Percentiles rank a stretch among this genome's conserved stretches.
Evolutionary conservation across 2,888 invertebrate genomes (phyloP).

Genomic region (Hemithea aestivaria): DNA sequence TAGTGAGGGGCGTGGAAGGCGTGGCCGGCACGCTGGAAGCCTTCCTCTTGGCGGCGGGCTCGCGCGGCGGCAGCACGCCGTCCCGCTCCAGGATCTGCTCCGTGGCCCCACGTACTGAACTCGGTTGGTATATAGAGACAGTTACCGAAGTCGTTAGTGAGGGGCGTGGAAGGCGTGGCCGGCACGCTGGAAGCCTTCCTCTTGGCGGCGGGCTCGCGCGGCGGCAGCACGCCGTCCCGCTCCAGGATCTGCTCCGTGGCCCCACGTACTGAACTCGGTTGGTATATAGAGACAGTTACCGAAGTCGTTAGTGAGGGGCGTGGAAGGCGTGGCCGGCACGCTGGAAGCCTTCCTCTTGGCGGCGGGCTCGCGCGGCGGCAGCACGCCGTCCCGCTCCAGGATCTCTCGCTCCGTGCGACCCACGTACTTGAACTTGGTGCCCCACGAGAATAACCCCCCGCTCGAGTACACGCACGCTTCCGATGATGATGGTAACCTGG

Average conservation of each 20-base stretch:
- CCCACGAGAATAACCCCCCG: slow-evolving; percentile 95
- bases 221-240: slow-evolving; percentile 81
- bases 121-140: too few species aligned
- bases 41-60: too few species aligned
- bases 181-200: too few species aligned
- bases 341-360: slow-evolving; percentile 89
- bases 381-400: slow-evolving; percentile 85
- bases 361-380: slow-evolving; percentile 63
- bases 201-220: too few species aligned
- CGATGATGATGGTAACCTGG: slow-evolving; percentile 90
- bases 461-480: slow-evolving; percentile 94
- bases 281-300: slow-evolving; percentile 58
- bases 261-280: slow-evolving; percentile 96
- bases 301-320: slow-evolving; percentile 86
- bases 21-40: too few species aligned
- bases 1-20: too few species aligned
- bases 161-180: too few species aligned
- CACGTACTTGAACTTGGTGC: slow-evolving; percentile 95
- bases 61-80: too few species aligned
- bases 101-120: too few species aligned
- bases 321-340: slow-evolving; percentile 92
- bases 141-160: too few species aligned
- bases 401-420: slow-evolving; percentile 96
- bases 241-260: slow-evolving; percentile 93
- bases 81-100: too few species aligned